Evolutionary conservation across 1,140 invertebrate species (phyloP).

Genomic region (Trichonephila clavata): DNA sequence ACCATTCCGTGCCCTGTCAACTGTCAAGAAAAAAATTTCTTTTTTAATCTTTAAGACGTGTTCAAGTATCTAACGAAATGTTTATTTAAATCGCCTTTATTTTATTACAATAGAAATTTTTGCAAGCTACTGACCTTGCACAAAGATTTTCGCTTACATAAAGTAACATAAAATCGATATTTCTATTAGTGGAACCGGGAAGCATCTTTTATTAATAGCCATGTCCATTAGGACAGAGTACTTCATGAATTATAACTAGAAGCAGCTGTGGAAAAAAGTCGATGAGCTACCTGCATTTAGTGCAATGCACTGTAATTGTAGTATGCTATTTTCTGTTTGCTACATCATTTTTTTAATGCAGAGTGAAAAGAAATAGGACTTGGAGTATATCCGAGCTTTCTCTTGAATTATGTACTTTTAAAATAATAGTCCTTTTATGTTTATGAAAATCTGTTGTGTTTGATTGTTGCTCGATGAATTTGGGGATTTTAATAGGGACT

Average conservation of each 20-base stretch:
- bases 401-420: no score
- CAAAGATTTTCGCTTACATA: background rate
- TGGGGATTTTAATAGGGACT: background rate
- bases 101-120: background rate
- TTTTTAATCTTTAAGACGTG: background rate
- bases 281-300: background rate
- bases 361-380: no score
- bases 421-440: no score
- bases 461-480: background rate
- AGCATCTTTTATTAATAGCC: conserved; percentile 52
- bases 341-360: no score
- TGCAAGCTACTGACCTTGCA: background rate
- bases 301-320: background rate
- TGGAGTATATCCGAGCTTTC: no score
- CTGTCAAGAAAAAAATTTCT: no score
- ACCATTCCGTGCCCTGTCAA: no score
- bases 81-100: no score
- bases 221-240: conserved; percentile 30
- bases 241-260: conserved; percentile 16
- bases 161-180: conserved; percentile 40
- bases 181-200: conserved; percentile 43
- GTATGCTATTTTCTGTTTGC: no score
- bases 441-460: background rate
- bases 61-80: background rate
- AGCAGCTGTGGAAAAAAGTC: background rate